These are phyloP conservation scores for Apis dorsata DNA, from an alignment of 1,140 invertebrate genomes.

Conservation along the genomic window DNA sequence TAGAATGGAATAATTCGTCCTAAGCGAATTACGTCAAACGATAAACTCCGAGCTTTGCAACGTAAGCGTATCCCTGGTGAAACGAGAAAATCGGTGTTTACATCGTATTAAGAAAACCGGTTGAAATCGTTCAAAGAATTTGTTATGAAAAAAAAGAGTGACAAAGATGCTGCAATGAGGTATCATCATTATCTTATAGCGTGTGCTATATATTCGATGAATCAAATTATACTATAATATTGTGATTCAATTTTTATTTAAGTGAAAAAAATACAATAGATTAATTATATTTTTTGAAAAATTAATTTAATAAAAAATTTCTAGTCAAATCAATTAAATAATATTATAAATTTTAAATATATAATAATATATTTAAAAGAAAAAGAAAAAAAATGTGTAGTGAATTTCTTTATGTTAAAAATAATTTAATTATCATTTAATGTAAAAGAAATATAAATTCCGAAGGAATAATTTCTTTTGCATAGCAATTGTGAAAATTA, in stretches of 20 bases:
- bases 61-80: neutral
- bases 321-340: neutral
- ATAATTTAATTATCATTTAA: neutral
- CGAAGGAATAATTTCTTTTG: neutral
- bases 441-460: neutral
- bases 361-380: no score
- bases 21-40: conserved; percentile 29
- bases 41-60: neutral
- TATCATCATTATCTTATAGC: neutral
- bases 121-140: conserved; percentile 43
- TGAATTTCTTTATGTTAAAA: neutral
- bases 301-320: neutral
- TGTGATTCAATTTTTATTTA: neutral
- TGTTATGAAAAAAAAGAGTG: conserved; percentile 32
- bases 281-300: neutral
- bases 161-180: conserved; percentile 10
- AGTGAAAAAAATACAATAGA: no score
- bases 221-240: neutral
- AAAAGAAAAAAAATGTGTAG: neutral
- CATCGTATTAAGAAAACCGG: conserved; percentile 39
- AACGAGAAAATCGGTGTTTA: conserved; percentile 36
- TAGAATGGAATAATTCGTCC: neutral
- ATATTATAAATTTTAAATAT: no score
- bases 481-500: neutral
- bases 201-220: neutral